Percentiles rank a stretch among this genome's conserved stretches.
These are phyloP conservation scores for Aplocera efformata DNA, from an alignment of 2,888 invertebrate genomes.

Conservation along the genomic window DNA sequence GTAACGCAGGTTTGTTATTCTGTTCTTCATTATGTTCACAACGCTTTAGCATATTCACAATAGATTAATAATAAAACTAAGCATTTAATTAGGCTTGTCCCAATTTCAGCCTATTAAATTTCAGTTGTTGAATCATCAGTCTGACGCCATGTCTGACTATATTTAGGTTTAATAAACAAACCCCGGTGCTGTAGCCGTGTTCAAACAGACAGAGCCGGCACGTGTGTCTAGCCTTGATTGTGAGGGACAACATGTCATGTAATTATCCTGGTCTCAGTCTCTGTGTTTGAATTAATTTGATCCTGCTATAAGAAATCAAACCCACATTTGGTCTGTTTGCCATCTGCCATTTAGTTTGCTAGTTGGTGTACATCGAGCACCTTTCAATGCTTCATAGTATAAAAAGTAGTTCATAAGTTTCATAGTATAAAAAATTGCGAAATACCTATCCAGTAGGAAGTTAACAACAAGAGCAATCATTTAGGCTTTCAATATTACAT, in stretches of 20 bases:
- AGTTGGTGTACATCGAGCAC: too few species aligned
- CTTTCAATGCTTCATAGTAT: too few species aligned
- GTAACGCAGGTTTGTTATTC: constrained; percentile 10
- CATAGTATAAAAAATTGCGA: too few species aligned
- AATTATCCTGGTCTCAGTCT: too few species aligned
- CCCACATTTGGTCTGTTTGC: not conserved
- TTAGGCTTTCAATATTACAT: too few species aligned
- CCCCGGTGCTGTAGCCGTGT: constrained; percentile 11
- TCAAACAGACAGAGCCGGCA: constrained; percentile 11
- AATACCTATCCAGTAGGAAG: too few species aligned
- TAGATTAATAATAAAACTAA: not conserved
- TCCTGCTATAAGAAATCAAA: too few species aligned
- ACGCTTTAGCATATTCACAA: not conserved
- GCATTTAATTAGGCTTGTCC: constrained; percentile 8
- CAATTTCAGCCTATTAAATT: constrained; percentile 2
- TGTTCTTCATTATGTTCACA: too few species aligned
- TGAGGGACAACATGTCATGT: not conserved
- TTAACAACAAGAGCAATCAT: too few species aligned
- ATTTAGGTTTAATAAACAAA: constrained; percentile 40
- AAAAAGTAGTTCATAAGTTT: too few species aligned
- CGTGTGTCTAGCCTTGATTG: not conserved
- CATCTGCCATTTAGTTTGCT: too few species aligned
- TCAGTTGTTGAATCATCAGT: constrained; percentile 39
- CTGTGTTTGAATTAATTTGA: too few species aligned
- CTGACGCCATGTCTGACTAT: constrained; percentile 42